Base-by-base conservation (phyloP, 2,888 invertebrate species). In the Acronicta alni region DNA sequence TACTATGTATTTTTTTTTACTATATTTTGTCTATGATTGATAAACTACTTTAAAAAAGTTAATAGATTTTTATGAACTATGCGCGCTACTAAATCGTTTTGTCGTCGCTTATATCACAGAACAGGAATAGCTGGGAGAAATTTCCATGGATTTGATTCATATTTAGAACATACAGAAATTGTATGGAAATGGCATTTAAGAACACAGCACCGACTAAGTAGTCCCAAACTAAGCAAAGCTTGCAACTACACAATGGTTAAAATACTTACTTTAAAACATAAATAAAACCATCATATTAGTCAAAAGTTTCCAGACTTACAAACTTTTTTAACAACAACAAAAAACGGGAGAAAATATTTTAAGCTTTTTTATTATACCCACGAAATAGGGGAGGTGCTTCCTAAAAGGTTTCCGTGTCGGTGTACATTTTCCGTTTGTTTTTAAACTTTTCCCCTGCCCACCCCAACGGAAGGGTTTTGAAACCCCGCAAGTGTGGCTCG, bases 381-480 rank as follows among this genome's bases (percentile, higher is more conserved):
- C 45, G 72, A 75, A 77, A 61, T 75, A 71, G 89, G 92, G 93
- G 91, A 88, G 89, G 90, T 86, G 90, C 91, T 91, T 92, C 92
- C 81, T 93, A 82, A 84, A 89, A 88, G 93, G 93, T 88, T 93
- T 93, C 92, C 65, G 67, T 86, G 86, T 81, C 85, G 87, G 89
- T 87, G 82, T 90, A 82, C 77, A 83, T 87, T 89, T 84, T 79
- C 86, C 82, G 75, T 77, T 82, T 81, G 71, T 74, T 75, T 80
- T 67, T 71, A 72, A 35, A 76, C 60, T 75, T 77, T 72, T 60
- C 75, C 79, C 79, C 76, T 59, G 39, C 56, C 65, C 64, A 72
- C 72, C 75, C 59, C 43, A 44, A 41, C 61, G 57, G 83, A 90
- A 90, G 90, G 91, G 91, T 91, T 89, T 82, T 75, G 90, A 93